phyloP scores from a whole-genome alignment of 1,140 invertebrate species.

The Drosophila littoralis region DNA sequence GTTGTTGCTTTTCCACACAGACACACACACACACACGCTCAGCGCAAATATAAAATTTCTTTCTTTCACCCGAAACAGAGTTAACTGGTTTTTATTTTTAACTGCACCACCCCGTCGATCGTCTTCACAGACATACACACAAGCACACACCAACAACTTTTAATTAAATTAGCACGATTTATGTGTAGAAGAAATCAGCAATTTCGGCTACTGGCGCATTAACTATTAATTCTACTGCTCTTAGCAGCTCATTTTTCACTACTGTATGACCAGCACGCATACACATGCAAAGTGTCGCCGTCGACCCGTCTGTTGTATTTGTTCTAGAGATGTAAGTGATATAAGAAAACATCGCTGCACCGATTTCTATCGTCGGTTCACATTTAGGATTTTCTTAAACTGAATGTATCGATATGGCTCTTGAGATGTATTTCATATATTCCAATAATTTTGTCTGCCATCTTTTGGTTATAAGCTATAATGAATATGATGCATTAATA shows the following conservation, averaged over 20 bases:
- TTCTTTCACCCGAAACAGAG: constrained; percentile 51
- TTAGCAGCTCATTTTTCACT: constrained; percentile 48
- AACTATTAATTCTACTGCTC: constrained; percentile 47
- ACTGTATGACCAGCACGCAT: constrained; percentile 41
- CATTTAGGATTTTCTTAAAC: neutral
- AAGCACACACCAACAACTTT: constrained; percentile 36
- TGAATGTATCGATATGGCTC: neutral
- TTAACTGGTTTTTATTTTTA: constrained; percentile 67
- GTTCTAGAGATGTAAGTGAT: constrained; percentile 33
- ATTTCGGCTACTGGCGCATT: constrained; percentile 31
- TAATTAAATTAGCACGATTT: constrained; percentile 56
- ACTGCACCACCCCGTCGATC: constrained; percentile 35
- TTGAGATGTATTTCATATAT: neutral
- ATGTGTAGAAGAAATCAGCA: constrained; percentile 18
- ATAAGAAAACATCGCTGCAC: constrained; percentile 21
- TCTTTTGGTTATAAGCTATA: neutral
- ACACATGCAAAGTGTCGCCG: constrained; percentile 32
- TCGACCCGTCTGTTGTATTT: constrained; percentile 39
- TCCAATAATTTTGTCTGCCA: neutral
- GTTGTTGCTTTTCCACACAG: constrained; percentile 43
- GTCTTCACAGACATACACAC: constrained; percentile 34
- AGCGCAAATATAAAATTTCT: constrained; percentile 45
- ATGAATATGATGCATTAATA: neutral
- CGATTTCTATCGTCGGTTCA: constrained; percentile 13
- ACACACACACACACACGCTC: constrained; percentile 43